Base-by-base conservation (phyloP, 2,797 vertebrate genomes). In the Sparus aurata region DNA sequence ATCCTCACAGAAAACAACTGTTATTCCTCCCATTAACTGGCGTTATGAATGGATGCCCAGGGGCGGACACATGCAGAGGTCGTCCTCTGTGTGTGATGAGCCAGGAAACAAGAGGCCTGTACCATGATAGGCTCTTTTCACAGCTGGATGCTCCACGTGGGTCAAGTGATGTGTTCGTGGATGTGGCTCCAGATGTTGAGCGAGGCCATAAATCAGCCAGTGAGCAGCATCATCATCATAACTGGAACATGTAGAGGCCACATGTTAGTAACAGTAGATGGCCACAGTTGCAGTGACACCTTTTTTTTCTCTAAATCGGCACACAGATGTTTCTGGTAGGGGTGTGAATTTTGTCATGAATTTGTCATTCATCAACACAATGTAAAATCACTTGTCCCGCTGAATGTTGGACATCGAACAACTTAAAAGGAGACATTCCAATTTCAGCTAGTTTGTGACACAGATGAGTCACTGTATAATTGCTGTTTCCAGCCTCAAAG, bases 1-100 rank as follows among this genome's bases (percentile, higher is more conserved):
- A 0, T 80, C 53, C 59, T 60, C 13, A 3, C 77, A 74, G 69
- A 85, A 82, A 83, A 85, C 75, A 85, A 86, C 77, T 54, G 78
- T 89, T 90, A 79, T 87, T 85, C 71, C 77, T 80, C 67, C 73
- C 78, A 85, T 87, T 88, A 83, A 77, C 49, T 74, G 77, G 53
- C 43, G 3, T n/a, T 75, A 65, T 85, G 82, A 85, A 79, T 75
- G 76, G 79, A 80, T 27, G 84, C 81, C 84, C 68, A 18, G 64
- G 73, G 85, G 77, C 68, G 58, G 55, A 22, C 59, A 54, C 70
- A 73, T 30, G 61, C 59, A 22, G 65, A 79, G 77, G 75, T 79
- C 30, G 41, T 77, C 63, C 79, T 65, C 59, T 69, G 73, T 73
- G 80, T 70, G 15, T 68, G 81, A 78, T 69, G 73, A 55, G 50